Evolutionary conservation across 2,888 invertebrate species (phyloP).

Genomic region (Desoria tigrina): DNA sequence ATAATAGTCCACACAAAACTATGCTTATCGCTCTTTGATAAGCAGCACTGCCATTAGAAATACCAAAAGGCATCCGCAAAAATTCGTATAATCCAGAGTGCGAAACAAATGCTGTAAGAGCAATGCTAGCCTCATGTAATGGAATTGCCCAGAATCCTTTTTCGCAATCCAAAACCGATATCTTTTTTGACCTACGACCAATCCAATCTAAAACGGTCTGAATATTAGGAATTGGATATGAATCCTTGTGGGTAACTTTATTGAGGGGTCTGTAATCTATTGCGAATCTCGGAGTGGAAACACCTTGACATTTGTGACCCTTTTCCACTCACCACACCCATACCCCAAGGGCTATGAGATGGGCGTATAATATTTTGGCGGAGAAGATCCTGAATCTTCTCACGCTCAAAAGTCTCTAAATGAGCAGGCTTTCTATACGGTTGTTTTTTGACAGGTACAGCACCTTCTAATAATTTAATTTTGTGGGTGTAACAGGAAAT

Average conservation of each 20-base stretch:
- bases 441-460: constrained; percentile 24
- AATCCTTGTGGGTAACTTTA: constrained; percentile 18
- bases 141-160: constrained; percentile 32
- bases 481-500: too few relatives aligned
- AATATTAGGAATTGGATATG: constrained; percentile 21
- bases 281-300: background rate
- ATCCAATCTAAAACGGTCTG: constrained; percentile 31
- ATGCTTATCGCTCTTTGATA: constrained; percentile 13
- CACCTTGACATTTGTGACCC: constrained; percentile 18
- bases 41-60: constrained; percentile 9
- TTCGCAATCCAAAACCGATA: constrained; percentile 18
- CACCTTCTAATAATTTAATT: too few relatives aligned
- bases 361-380: constrained; percentile 23
- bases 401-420: constrained; percentile 29
- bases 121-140: constrained; percentile 18
- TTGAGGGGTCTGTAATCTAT: constrained; percentile 27
- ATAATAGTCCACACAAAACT: constrained; percentile 23
- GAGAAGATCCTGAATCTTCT: constrained; percentile 30
- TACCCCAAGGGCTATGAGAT: constrained; percentile 24
- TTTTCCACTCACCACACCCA: constrained; percentile 26
- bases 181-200: constrained; percentile 5
- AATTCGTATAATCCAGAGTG: constrained; percentile 23
- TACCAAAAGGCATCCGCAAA: constrained; percentile 18
- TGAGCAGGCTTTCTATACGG: constrained; percentile 32
- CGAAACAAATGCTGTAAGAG: constrained; percentile 27